Evolutionary conservation across 2,113 vertebrate genomes (phyloP).

Genomic region (Coreoperca whiteheadi): DNA sequence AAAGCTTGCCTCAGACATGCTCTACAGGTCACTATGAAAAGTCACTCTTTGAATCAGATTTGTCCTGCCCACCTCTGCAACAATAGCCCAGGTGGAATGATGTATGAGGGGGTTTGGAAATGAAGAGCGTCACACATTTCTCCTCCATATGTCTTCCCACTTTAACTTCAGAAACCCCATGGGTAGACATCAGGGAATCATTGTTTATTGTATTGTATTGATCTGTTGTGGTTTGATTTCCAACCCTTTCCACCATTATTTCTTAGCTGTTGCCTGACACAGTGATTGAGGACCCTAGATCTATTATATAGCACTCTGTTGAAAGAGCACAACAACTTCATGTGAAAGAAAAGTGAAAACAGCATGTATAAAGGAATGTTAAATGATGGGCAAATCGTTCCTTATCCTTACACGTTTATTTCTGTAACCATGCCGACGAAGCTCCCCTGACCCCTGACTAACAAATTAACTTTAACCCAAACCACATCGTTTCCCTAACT

Average conservation of each 20-base stretch:
- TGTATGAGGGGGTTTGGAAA: neutral
- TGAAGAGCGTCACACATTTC: neutral
- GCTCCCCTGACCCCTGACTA: too few species aligned
- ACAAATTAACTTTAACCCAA: too few species aligned
- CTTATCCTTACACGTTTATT: too few species aligned
- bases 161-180: neutral
- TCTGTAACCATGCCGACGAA: too few species aligned
- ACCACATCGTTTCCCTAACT: too few species aligned
- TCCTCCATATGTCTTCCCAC: neutral
- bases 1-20: too few species aligned
- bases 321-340: neutral
- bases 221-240: neutral
- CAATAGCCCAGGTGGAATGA: neutral
- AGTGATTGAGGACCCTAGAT: neutral
- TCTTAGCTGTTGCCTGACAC: constrained; percentile 1
- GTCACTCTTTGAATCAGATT: neutral
- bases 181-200: neutral
- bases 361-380: neutral
- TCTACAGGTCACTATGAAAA: neutral
- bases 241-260: neutral
- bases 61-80: neutral
- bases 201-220: neutral
- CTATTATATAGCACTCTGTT: neutral
- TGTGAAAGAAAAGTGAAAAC: neutral
- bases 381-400: neutral